A percentile compares a stretch with the other conserved stretches of the same genome.
phyloP scores from a whole-genome alignment of 2,113 vertebrate species.

The Austrofundulus limnaeus region DNA sequence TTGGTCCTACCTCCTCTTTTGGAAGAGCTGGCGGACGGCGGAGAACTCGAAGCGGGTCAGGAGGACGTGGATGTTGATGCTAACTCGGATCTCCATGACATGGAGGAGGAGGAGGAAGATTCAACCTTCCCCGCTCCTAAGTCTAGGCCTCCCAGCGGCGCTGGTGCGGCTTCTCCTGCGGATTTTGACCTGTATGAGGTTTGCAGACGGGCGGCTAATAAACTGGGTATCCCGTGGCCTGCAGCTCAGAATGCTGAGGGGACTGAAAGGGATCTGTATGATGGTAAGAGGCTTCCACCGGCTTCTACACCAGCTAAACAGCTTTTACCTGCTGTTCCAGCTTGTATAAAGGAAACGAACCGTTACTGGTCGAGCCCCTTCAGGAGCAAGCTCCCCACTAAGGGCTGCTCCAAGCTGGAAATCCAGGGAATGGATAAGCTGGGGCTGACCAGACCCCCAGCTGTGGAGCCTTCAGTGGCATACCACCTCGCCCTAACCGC shows the following conservation, averaged over 20 bases:
- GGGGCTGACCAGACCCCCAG: not conserved
- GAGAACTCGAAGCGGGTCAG: too few species aligned
- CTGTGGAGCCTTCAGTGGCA: not conserved
- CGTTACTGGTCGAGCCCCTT: not conserved
- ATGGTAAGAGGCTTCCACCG: not conserved
- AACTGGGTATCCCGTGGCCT: too few species aligned
- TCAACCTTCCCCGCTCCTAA: not conserved
- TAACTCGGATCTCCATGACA: not conserved
- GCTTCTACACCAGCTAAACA: not conserved
- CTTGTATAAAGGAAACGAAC: not conserved
- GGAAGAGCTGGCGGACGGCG: not conserved
- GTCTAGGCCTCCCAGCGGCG: not conserved
- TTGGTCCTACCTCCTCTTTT: not conserved
- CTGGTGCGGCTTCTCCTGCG: not conserved
- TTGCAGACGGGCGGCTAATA: too few species aligned
- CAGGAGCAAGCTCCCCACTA: not conserved
- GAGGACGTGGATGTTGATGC: not conserved
- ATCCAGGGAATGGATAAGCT: not conserved
- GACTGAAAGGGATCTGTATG: not conserved
- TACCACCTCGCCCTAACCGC: not conserved
- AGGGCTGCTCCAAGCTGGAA: not conserved
- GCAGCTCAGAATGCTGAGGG: too few species aligned
- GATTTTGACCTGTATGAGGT: not conserved
- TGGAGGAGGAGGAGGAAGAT: not conserved
- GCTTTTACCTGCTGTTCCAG: not conserved